Percentiles rank a stretch among this genome's conserved stretches.
These are phyloP conservation scores for Rhinoraja longicauda DNA, from an alignment of 2,797 vertebrate species.

Conservation along the genomic window DNA sequence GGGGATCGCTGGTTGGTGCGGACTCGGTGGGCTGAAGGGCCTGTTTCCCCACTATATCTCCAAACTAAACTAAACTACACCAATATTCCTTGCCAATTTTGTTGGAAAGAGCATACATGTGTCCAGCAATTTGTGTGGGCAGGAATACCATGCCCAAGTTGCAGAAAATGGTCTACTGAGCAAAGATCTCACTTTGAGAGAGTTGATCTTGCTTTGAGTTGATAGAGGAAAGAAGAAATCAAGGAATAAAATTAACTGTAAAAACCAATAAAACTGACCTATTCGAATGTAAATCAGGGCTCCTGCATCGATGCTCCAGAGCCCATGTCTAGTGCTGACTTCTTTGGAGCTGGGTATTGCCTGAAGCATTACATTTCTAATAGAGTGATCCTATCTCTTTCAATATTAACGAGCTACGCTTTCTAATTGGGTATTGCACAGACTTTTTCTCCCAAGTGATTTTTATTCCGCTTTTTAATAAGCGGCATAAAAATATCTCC, in stretches of 20 bases:
- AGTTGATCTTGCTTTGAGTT: neutral
- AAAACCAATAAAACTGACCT: neutral
- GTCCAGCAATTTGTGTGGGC: too few species aligned
- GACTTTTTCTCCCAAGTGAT: neutral
- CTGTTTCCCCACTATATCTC: too few species aligned
- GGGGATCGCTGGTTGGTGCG: too few species aligned
- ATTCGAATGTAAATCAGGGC: neutral
- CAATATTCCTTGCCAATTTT: too few species aligned
- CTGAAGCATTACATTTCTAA: neutral
- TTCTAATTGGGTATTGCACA: neutral
- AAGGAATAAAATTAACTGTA: neutral
- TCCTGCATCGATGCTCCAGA: neutral
- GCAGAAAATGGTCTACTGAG: neutral
- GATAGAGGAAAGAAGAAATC: neutral
- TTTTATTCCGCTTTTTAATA: neutral
- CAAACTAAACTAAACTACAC: too few species aligned
- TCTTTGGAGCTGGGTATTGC: neutral
- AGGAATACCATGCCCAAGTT: too few species aligned
- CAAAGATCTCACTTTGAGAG: neutral
- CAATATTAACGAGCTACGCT: neutral
- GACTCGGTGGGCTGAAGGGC: too few species aligned
- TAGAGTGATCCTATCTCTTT: neutral
- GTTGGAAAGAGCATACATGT: too few species aligned
- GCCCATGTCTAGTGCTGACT: neutral
- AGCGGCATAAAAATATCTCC: neutral